Percentiles rank a stretch among this genome's conserved stretches.
phyloP scores from a whole-genome alignment of 1,140 invertebrate genomes.

The Aphidius gifuensis region DNA sequence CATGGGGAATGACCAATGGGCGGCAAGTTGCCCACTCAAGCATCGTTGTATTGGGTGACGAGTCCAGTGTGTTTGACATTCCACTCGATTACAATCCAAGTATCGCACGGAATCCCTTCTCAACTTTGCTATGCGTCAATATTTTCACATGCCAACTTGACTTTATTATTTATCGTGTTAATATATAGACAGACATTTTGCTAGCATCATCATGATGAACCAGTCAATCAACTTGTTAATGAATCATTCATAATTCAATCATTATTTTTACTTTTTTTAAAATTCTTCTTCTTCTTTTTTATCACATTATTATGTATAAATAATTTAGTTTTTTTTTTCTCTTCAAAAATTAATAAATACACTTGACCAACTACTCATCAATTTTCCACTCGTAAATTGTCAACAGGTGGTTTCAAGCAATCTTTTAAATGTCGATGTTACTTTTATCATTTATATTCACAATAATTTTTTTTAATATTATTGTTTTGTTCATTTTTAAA shows the following conservation, averaged over 20 bases:
- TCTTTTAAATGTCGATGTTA: conserved; percentile 22
- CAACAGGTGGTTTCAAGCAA: conserved; percentile 46
- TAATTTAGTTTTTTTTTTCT: too few relatives aligned
- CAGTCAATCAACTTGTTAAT: too few relatives aligned
- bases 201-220: too few relatives aligned
- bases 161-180: conserved; percentile 3
- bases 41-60: conserved; percentile 11
- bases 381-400: conserved; percentile 44
- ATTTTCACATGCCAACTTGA: conserved; percentile 19
- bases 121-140: not conserved
- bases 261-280: too few relatives aligned
- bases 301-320: too few relatives aligned
- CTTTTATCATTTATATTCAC: conserved; percentile 15
- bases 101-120: conserved; percentile 11
- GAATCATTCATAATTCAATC: too few relatives aligned
- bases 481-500: not conserved
- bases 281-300: too few relatives aligned
- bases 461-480: conserved; percentile 1
- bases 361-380: conserved; percentile 25
- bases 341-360: not conserved
- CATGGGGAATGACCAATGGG: conserved; percentile 2
- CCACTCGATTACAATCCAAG: conserved; percentile 14
- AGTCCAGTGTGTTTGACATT: conserved; percentile 24
- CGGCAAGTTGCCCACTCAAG: conserved; percentile 8
- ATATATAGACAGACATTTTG: too few relatives aligned